Evolutionary conservation across 2,113 vertebrate species (phyloP).

Genomic region (Willisornis vidua): DNA sequence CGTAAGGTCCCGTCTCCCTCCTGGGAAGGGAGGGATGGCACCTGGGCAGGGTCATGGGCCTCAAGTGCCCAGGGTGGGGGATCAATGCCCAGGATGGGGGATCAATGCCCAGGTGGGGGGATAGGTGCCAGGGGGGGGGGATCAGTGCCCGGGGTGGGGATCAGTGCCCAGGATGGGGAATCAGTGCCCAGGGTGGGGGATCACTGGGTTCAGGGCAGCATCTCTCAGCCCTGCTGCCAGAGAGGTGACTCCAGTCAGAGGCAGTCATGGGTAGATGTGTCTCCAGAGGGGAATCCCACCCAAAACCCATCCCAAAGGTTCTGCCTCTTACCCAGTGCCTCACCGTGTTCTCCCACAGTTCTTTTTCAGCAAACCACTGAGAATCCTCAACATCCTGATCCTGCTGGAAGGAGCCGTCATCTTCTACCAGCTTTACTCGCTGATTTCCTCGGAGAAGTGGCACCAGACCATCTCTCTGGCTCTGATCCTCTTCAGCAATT

Average conservation of each 20-base stretch:
- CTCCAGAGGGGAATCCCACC: neutral
- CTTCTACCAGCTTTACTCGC: conserved; percentile 95
- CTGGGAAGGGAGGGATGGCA: fast-evolving
- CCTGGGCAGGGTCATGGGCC: fast-evolving
- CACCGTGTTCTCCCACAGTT: conserved; percentile 76
- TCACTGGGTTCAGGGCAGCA: fast-evolving
- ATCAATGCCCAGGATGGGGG: too few species aligned
- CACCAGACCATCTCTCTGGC: conserved; percentile 97
- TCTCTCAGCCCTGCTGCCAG: neutral
- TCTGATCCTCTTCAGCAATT: conserved; percentile 98
- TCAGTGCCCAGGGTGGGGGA: neutral
- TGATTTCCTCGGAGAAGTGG: conserved; percentile 97
- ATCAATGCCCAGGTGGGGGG: too few species aligned
- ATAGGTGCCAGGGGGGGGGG: too few species aligned
- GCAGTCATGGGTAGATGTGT: fast-evolving
- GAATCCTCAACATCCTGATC: conserved; percentile 97
- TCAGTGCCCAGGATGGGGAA: neutral
- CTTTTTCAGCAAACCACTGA: conserved; percentile 97
- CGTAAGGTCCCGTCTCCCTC: conserved; percentile 73
- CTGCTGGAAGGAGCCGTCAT: conserved; percentile 95
- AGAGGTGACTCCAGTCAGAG: neutral
- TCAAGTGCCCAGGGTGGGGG: too few species aligned
- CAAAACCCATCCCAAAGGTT: fast-evolving
- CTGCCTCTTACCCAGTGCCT: fast-evolving
- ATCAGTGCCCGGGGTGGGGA: neutral